Evolutionary conservation across 2,888 invertebrate genomes (phyloP), one percentile per base, ranked within the genome.

Genomic region (Hirtodrosophila cameraria): DNA sequence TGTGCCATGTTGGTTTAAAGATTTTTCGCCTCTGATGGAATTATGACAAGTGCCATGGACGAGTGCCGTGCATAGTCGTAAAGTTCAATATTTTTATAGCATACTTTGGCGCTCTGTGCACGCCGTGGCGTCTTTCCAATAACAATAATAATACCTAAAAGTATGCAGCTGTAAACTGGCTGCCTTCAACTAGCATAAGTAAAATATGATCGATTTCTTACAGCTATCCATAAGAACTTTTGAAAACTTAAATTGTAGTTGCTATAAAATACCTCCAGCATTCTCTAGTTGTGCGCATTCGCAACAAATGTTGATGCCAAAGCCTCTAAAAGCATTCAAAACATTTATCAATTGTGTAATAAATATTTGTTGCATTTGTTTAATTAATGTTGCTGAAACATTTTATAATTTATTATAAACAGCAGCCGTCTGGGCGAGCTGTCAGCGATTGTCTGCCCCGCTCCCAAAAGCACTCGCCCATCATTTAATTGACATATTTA

Each of bases 1-100:
- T 39, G 28, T 38, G 58, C 60, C 59, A 66, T 73, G 78, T 81
- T 75, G 75, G 75, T 64, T 81, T 81, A 84, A 81, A 81, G 81
- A 82, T 85, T 85, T 79, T 61, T 64, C 58, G 52, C 53, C 64
- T 71, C 63, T 72, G 86, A 86, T 81, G 81, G 81, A 81, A 86
- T 81, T 81, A 81, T 81, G 73, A 75, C 72, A 72, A 75, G 72
- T 72, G 72, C 53, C 45, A 20, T 20, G 62, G 60, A 50, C 70
- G 61, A 65, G 69, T 69, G 55, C 42, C 30, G 46, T 45, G 65
- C 72, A 75, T 49, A 67, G 81, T 86, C 86, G 58, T 80, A 86
- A 80, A 83, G 73, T 83, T 86, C 86, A 80, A 80, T 86, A 80
- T 80, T 83, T 86, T 80, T 84, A 84, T 84, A 70, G 85, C 74